A percentile compares a stretch with the other conserved stretches of the same genome.
phyloP scores from a whole-genome alignment of 1,140 invertebrate genomes.

The Steinernema feltiae region DNA sequence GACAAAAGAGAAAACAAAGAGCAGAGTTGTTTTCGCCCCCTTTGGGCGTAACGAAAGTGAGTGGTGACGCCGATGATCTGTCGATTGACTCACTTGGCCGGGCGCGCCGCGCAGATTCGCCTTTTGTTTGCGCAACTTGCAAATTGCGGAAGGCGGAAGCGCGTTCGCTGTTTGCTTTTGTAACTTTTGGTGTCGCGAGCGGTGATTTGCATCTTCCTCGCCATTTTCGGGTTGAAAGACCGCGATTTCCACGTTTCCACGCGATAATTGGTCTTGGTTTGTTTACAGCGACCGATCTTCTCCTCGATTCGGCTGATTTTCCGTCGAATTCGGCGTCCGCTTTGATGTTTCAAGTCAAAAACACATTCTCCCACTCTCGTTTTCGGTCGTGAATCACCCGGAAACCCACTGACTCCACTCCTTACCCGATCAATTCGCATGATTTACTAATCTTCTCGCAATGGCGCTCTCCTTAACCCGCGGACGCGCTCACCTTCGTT shows the following conservation, averaged over 20 bases:
- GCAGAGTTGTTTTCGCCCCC: neutral
- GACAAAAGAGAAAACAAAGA: slow-evolving; percentile 12
- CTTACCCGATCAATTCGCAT: too few relatives aligned
- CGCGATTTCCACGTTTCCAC: neutral
- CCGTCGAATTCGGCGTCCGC: too few relatives aligned
- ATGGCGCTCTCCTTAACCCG: too few relatives aligned
- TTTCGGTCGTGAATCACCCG: too few relatives aligned
- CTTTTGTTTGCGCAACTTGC: neutral
- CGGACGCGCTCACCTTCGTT: neutral
- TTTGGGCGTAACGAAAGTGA: slow-evolving; percentile 8
- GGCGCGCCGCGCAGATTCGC: too few relatives aligned
- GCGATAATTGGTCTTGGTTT: neutral
- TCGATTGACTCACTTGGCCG: slow-evolving; percentile 5
- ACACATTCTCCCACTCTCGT: too few relatives aligned
- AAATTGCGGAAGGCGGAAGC: neutral
- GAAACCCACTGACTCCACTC: too few relatives aligned
- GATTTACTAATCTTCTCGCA: too few relatives aligned
- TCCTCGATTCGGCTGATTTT: too few relatives aligned
- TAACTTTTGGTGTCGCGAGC: neutral
- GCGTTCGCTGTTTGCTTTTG: neutral
- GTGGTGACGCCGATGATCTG: neutral
- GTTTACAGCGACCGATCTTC: too few relatives aligned
- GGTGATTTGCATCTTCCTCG: too few relatives aligned
- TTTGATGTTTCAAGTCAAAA: too few relatives aligned
- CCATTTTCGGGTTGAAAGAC: neutral